These are phyloP conservation scores for Halcyon malimbica DNA, from an alignment of 2,113 vertebrate species.

Conservation along the genomic window DNA sequence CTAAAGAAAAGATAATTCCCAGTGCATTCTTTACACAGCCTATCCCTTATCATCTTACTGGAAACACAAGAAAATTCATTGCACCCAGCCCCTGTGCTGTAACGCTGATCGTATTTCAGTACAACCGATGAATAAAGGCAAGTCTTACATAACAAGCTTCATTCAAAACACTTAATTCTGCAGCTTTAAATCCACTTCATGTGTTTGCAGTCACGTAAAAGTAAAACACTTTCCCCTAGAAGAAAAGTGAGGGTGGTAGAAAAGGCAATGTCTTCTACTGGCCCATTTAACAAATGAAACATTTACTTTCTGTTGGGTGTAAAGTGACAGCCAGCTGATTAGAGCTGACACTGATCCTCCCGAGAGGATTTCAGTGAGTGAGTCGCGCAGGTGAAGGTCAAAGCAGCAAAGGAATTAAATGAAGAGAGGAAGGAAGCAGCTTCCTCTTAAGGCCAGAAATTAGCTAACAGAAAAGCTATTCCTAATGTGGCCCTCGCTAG, in stretches of 20 bases:
- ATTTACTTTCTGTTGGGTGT: conserved; percentile 55
- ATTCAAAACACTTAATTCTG: conserved; percentile 9
- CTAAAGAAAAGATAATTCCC: neutral
- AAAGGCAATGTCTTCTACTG: neutral
- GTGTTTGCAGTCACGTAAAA: neutral
- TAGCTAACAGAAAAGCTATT: neutral
- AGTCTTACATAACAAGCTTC: conserved; percentile 21
- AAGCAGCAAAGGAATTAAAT: conserved; percentile 48
- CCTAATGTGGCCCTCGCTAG: fast-evolving
- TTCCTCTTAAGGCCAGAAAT: conserved; percentile 31
- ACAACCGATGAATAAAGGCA: conserved; percentile 12
- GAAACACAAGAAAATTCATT: conserved; percentile 11
- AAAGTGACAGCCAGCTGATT: conserved; percentile 68
- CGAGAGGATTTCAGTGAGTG: conserved; percentile 49
- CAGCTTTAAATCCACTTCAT: conserved; percentile 4
- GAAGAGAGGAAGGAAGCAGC: conserved; percentile 23
- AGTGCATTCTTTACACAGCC: fast-evolving
- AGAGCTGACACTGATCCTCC: conserved; percentile 69
- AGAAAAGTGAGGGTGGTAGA: neutral
- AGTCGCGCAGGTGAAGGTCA: conserved; percentile 61
- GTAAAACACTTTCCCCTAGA: neutral
- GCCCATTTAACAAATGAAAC: conserved; percentile 59
- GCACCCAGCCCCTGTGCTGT: neutral
- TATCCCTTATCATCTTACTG: neutral
- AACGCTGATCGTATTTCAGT: neutral